Evolutionary conservation across 2,113 vertebrate species (phyloP), one percentile per base, ranked within the genome.

Genomic region (Apteryx mantelli): DNA sequence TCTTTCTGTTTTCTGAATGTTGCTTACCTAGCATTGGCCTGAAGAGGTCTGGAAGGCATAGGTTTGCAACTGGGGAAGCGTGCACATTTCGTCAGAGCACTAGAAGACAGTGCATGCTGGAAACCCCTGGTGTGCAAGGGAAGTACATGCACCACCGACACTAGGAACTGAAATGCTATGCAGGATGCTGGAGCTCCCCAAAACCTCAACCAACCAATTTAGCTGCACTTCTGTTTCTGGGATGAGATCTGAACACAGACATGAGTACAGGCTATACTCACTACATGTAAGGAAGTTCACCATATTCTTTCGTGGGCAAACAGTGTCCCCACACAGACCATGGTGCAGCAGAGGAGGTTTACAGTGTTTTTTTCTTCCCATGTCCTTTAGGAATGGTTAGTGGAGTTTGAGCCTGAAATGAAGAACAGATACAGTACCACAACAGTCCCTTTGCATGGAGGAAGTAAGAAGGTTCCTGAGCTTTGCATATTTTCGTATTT

Each of bases 401-500:
- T 16, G 42, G 34, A 60, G 12, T 76, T 24, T 55, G 15, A 44
- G 5, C 34, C 20, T 13, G 7, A 16, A 36, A 79, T 3, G 1
- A 2, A 2, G 36, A 8, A 52, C 26, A 80, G 58, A 87, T 46
- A 25, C 53, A 91, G 70, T 80, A 73, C 26, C 14, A 28, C 55
- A 95, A n/a, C 10, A 78, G 13, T 46, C 83, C 30, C n/a, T 16
- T 46, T 48, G 21, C 61, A 60, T 5, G 32, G 34, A 68, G 32
- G 46, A 91, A 84, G 34, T 20, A 64, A 32, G 34, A 76, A 89
- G 10, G 46, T 22, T 85, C 78, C 48, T 20, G 12, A 85, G 42
- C 38, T n/a, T 15, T 64, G 34, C 24, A 44, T 34, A n/a, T 38
- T 88, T 92, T 66, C 81, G n/a, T n/a, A 77, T 74, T 94, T 86